These are phyloP conservation scores for Epicampocera succincta DNA, from an alignment of 2,888 invertebrate species.

Conservation along the genomic window DNA sequence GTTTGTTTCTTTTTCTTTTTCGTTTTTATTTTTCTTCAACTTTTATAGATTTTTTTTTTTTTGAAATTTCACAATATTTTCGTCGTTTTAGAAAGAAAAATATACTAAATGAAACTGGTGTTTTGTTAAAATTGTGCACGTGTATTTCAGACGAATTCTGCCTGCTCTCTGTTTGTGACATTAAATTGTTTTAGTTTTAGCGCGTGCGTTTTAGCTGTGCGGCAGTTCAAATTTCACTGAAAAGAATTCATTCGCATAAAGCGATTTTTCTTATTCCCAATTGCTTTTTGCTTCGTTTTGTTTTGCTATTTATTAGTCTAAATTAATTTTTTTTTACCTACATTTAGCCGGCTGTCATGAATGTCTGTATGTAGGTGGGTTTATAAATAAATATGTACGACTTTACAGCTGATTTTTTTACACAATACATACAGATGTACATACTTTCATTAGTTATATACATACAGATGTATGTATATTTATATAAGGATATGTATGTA, in stretches of 20 bases:
- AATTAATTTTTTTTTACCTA: no score
- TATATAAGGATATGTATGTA: background rate
- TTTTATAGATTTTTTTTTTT: no score
- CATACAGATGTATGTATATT: background rate
- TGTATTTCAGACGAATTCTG: slow-evolving; percentile 4
- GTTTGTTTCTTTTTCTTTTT: background rate
- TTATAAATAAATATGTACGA: no score
- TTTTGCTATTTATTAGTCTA: no score
- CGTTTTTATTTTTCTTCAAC: no score
- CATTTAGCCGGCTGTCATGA: no score
- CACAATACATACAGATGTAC: no score
- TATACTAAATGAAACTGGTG: background rate
- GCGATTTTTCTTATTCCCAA: slow-evolving; percentile 19
- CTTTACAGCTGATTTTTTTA: no score
- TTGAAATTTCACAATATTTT: slow-evolving; percentile 38
- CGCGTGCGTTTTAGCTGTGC: slow-evolving; percentile 42
- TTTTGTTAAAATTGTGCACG: slow-evolving; percentile 25
- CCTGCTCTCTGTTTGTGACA: background rate
- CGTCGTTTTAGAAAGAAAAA: no score
- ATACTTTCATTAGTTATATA: no score
- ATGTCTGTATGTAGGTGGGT: no score
- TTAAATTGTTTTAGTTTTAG: slow-evolving; percentile 1
- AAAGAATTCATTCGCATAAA: slow-evolving; percentile 4
- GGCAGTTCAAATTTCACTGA: slow-evolving; percentile 42
- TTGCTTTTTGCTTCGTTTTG: background rate